Base-by-base conservation (phyloP, 2,888 invertebrate genomes). In the Glyphotaelius pellucidus region DNA sequence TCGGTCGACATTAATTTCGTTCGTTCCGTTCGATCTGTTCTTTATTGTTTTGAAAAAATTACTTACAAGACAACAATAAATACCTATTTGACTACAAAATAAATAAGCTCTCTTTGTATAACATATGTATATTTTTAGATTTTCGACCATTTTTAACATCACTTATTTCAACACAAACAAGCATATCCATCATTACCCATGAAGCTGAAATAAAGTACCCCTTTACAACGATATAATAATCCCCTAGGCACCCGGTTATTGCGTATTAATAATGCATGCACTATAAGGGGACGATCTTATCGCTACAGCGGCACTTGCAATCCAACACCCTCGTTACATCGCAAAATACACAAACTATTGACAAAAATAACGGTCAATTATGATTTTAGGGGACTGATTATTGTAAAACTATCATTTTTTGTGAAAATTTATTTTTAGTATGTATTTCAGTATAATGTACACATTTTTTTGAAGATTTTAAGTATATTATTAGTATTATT, bases 251-350 rank as follows among this genome's bases (percentile, higher is more conserved):
- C 38, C 42, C 88, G 88, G 67, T 88, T 88, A 79, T n/a, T n/a
- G 32, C 79, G 25, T 35, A 88, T 88, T 67, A 88, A 88, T 88
- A 88, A 88, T 88, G 79, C 88, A 79, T 88, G 88, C 79, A 88
- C 52, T 67, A 31, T 31, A 31, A 88, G 88, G 42, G 88, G 88
- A 52, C 4, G 88, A 88, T 88, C 79, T 88, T 88, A 88, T 88
- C 88, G 15, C 30, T 42, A 42, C 19, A 81, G 32, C 32, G 30
- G 30, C 47, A 47, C 88, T 88, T 67, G 67, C 67, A 67, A 88
- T 12, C 88, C 52, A 88, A 88, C 88, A 67, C 88, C 88, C 88
- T 88, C 88, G 31, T 67, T 67, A 88, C 31, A 88, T 79, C 83
- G 35, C 35, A 83, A 83, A 35, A 38, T 83, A 83, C 32, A 35